Base-by-base conservation (phyloP, 2,113 vertebrate species). In the Elachura formosa region DNA sequence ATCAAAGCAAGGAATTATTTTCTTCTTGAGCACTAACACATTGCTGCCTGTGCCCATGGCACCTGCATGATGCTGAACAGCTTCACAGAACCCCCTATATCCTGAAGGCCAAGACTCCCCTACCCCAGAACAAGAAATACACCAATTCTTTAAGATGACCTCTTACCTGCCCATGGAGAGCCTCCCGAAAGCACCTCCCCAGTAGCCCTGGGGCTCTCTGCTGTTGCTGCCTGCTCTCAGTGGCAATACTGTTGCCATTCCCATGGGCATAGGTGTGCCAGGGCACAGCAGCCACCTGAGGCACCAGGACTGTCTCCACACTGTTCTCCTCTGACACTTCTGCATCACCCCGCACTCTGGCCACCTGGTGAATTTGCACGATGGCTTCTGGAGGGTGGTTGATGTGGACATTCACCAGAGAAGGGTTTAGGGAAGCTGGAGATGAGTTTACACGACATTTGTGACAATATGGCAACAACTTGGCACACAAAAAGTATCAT, bases 291-390 rank as follows among this genome's bases (percentile, higher is more conserved):
- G 96, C 92, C 62, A 97, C 97, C 92, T 97, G 98, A 34, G 97
- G 97, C 24, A 97, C 97, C 51, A 98, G 98, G 64, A 96, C 98
- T 7, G 91, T 94, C 91, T 98, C 98, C 96, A 98, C 98, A 0
- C 98, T 98, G 95, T 98, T 98, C 61, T 98, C 97, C 6, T 97
- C 97, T 0, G 89, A 82, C 6, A 69, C 66, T 51, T 97, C 96
- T 3, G 62, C 40, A 14, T 97, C 97, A 5, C 97, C 96, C 31
- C 97, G 94, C 59, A 99, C 98, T 91, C 98, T 98, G 33, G 98
- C 96, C 91, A 99, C 99, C 96, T 99, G 99, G 94, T 99, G 99
- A 85, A 99, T 98, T 95, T 99, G 99, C 91, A 99, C 98, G 0
- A 97, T 98, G 94, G 99, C 99, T 96, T 99, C 99, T 0, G 98